Evolutionary conservation across 1,140 invertebrate species (phyloP).

Genomic region (Euglossa dilemma): DNA sequence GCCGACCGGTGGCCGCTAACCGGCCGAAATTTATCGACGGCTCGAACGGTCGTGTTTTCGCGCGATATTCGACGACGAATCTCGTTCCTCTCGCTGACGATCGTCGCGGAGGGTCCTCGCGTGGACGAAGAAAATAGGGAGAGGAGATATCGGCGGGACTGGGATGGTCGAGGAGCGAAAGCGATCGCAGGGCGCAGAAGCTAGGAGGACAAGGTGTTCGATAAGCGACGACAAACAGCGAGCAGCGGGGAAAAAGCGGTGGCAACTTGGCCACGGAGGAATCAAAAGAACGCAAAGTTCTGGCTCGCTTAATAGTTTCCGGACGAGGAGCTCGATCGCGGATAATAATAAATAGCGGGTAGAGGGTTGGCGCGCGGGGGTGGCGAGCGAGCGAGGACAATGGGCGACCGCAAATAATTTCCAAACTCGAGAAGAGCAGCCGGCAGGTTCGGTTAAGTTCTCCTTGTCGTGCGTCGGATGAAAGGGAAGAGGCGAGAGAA

Average conservation of each 20-base stretch:
- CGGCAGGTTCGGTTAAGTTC: conserved; percentile 61
- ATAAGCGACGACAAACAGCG: conserved; percentile 6
- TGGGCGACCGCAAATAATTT: conserved; percentile 67
- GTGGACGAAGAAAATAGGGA: too few relatives aligned
- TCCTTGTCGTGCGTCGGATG: conserved; percentile 44
- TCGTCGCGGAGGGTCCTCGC: too few relatives aligned
- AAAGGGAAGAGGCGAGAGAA: conserved; percentile 52
- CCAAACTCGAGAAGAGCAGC: conserved; percentile 65
- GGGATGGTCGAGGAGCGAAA: too few relatives aligned
- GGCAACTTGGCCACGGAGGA: conserved; percentile 6
- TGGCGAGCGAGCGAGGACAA: conserved; percentile 57
- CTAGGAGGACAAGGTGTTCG: neutral
- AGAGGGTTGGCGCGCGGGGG: neutral
- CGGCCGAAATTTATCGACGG: too few relatives aligned
- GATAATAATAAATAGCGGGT: conserved; percentile 76
- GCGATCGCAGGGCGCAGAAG: neutral
- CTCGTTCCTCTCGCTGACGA: too few relatives aligned
- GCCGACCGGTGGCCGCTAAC: too few relatives aligned
- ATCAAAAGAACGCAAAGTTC: conserved; percentile 69
- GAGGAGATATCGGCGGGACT: too few relatives aligned
- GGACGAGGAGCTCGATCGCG: conserved; percentile 64
- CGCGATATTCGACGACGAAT: too few relatives aligned
- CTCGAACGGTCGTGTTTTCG: too few relatives aligned
- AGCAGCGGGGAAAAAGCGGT: neutral
- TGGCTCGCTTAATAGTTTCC: conserved; percentile 58